Evolutionary conservation across 2,888 invertebrate genomes (phyloP), one percentile per base, ranked within the genome.

Genomic region (Formica aserva): DNA sequence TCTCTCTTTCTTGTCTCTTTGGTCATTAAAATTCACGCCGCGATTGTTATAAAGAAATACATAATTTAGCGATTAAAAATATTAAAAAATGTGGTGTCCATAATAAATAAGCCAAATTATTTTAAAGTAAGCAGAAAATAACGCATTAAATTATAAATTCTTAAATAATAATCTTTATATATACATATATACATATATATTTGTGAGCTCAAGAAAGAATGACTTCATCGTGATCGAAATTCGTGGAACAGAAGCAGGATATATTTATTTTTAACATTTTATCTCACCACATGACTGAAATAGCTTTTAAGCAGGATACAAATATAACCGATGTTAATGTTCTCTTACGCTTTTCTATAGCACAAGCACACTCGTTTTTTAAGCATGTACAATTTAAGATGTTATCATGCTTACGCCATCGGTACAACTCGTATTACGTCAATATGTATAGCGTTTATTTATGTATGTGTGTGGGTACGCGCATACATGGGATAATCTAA

Each of bases 361-460:
- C 32, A 35, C 18, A 8, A 35, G 55, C 29, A 11, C 4, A 1
- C 57, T 55, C 26, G 52, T 45, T 41, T 65, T 72, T 72, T 72
- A 29, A 1, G 13, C 13, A 48, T 9, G 3, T 57, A 52, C 80
- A 48, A 74, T 88, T 88, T 60, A 60, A 45, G 60, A 71, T 78
- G 4, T 66, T 57, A 67, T 41, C 80, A 5, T 55, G 6, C 18
- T 85, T 86, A 83, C 77, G 57, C 83, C 85, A 88, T 57, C 63
- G 11, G 15, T 41, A 45, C 15, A 32, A 55, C n/a, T 45, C 29
- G 62, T 35, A 41, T 86, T 86, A 82, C 80, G 18, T 71, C 81
- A 84, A 52, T 52, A n/a, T n/a, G 2, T 52, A 52, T 3, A 52
- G 57, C 55, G 45, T 62, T 77, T 29, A 82, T 82, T 77, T 48